Conservation (phyloP, 2,888 invertebrate genomes). For the Spatulosminthurus flaviceps region DNA sequence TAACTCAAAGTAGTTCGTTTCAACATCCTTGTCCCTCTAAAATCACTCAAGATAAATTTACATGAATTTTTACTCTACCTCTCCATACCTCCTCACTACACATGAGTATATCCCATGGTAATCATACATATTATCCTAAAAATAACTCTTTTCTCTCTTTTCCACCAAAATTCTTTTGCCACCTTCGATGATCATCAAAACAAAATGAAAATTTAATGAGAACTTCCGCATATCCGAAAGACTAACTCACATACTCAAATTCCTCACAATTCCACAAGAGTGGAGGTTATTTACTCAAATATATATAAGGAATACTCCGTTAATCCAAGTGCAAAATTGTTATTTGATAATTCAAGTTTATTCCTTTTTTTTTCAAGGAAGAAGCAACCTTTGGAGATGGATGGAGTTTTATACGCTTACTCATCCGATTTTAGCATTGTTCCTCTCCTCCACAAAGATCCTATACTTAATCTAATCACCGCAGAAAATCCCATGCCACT, state of each 20-base stretch:
- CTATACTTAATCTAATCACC: no score
- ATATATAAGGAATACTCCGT: neutral
- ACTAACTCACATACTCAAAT: no score
- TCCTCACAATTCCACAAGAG: no score
- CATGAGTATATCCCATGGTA: no score
- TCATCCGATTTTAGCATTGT: neutral
- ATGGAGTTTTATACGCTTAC: neutral
- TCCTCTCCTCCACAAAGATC: no score
- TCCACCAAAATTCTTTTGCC: no score
- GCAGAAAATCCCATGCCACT: no score
- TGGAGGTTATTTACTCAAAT: no score
- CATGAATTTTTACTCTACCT: slow-evolving; percentile 24
- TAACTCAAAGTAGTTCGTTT: slow-evolving; percentile 31
- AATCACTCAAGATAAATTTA: slow-evolving; percentile 34
- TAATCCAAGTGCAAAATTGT: neutral
- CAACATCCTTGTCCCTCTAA: slow-evolving; percentile 28
- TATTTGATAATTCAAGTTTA: slow-evolving; percentile 3
- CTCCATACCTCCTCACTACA: neutral
- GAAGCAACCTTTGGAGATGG: neutral
- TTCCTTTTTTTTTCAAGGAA: neutral
- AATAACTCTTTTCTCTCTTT: no score
- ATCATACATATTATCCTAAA: no score
- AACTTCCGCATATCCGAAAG: neutral
- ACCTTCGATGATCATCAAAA: no score
- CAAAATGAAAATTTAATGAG: neutral